Evolutionary conservation across 2,113 vertebrate genomes (phyloP).

Genomic region (Arizona elegans): DNA sequence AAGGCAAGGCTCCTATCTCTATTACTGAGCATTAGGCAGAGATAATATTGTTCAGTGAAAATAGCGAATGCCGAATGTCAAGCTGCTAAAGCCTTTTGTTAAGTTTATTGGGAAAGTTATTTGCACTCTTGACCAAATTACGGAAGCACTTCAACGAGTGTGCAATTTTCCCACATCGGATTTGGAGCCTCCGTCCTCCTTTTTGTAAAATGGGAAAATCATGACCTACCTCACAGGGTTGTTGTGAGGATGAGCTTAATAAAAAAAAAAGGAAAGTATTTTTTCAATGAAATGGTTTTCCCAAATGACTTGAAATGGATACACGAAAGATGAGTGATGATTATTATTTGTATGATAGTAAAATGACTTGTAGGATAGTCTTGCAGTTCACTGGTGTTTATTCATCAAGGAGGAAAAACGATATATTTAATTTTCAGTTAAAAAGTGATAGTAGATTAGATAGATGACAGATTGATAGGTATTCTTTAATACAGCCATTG

Average conservation of each 20-base stretch:
- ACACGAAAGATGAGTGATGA: not conserved
- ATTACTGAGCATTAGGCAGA: not conserved
- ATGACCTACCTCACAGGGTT: conserved; percentile 35
- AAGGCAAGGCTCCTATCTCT: not conserved
- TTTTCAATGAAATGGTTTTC: not conserved
- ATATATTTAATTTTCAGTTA: not conserved
- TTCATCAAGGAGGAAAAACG: not conserved
- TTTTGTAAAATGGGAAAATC: conserved; percentile 1
- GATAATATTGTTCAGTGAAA: not conserved
- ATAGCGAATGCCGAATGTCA: not conserved
- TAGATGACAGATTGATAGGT: not conserved
- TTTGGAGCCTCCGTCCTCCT: not conserved
- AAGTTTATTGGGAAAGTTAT: not conserved
- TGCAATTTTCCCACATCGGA: not conserved
- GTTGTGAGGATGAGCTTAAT: conserved; percentile 31
- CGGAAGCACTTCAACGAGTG: not conserved
- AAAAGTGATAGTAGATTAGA: not conserved
- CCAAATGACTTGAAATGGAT: not conserved
- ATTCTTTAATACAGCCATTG: not conserved
- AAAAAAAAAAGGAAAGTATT: conserved; percentile 21
- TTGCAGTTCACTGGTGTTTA: not conserved
- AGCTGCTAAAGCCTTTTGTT: not conserved
- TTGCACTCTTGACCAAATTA: not conserved
- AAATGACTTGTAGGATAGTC: not conserved
- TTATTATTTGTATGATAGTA: not conserved